Base-by-base conservation (phyloP, 2,797 vertebrate genomes). In the Cyprinodon diabolis region DNA sequence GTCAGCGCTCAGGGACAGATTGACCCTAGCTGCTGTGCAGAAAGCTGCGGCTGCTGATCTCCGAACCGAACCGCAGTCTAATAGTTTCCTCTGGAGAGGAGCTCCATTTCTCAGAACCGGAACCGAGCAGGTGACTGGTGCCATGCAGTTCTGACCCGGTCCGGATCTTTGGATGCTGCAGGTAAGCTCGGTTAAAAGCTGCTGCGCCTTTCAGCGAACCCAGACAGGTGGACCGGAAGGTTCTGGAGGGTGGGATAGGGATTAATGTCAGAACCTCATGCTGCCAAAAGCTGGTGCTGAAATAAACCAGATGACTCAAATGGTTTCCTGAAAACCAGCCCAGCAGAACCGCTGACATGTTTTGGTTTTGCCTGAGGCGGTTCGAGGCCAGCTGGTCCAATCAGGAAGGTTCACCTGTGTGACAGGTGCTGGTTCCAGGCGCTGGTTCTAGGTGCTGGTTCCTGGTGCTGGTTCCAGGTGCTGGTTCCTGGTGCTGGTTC, bases 91-190 rank as follows among this genome's bases (percentile, higher is more conserved):
- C 71, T 12, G 43, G 51, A 37, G 23, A 66, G 63, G 45, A 71
- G 47, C 48, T n/a, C n/a, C 1, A 15, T 45, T 4, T 48, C 40
- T 57, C 68, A 80, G 74, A 67, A 19, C 14, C 1, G n/a, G 13
- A 8, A 6, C 23, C 25, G 2, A 30, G 9, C 12, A 60, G 48
- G 23, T 2, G 68, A 8, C 11, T 2, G 47, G 83, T 82, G 84
- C 84, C 87, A 91, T 90, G 90, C 74, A 60, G 54, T 70, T 81
- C 63, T 84, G 35, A 76, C 48, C 45, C 21, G 62, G 6, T 55
- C 0, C 74, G 84, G 79, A 68, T 68, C 13, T 35, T 30, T 67
- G 10, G 30, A 70, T 73, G 62, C 79, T 80, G 78, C 89, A 90
- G 91, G 91, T 92, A 84, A 90, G 67, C 12, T 55, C 52, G 52